Evolutionary conservation across 2,888 invertebrate species (phyloP).

Genomic region (Sericinus montela): DNA sequence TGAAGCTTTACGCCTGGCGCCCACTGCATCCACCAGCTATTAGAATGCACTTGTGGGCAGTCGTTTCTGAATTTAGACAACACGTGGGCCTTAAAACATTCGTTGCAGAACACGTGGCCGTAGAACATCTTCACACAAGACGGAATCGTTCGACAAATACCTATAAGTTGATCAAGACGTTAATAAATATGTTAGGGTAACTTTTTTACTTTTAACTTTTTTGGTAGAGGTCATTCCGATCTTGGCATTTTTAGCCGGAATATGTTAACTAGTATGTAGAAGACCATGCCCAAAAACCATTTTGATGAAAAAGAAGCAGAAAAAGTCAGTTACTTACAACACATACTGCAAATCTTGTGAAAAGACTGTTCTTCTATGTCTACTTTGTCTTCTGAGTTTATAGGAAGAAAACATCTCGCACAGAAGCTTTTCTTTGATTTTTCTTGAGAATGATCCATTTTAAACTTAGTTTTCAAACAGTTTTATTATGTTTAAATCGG

Average conservation of each 20-base stretch:
- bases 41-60: constrained; percentile 44
- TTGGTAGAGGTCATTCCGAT: too few relatives aligned
- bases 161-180: constrained; percentile 29
- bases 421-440: constrained; percentile 62
- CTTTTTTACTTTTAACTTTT: too few relatives aligned
- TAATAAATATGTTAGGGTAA: too few relatives aligned
- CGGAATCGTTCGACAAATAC: constrained; percentile 61
- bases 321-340: constrained; percentile 49
- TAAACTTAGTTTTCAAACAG: neutral
- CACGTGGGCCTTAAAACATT: constrained; percentile 66
- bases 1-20: constrained; percentile 43
- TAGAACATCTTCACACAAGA: constrained; percentile 64
- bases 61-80: constrained; percentile 51
- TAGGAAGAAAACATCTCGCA: constrained; percentile 60
- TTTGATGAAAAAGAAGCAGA: too few relatives aligned
- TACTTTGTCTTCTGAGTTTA: constrained; percentile 54
- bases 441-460: constrained; percentile 53
- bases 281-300: too few relatives aligned
- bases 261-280: too few relatives aligned
- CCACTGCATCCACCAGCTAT: constrained; percentile 70
- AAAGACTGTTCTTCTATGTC: constrained; percentile 64
- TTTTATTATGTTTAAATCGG: constrained; percentile 23
- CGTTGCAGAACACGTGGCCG: constrained; percentile 67
- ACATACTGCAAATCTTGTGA: constrained; percentile 60
- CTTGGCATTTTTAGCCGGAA: too few relatives aligned